Evolutionary conservation across 2,888 invertebrate species (phyloP), one percentile per base, ranked within the genome.

Genomic region (Spatulosminthurus flaviceps): DNA sequence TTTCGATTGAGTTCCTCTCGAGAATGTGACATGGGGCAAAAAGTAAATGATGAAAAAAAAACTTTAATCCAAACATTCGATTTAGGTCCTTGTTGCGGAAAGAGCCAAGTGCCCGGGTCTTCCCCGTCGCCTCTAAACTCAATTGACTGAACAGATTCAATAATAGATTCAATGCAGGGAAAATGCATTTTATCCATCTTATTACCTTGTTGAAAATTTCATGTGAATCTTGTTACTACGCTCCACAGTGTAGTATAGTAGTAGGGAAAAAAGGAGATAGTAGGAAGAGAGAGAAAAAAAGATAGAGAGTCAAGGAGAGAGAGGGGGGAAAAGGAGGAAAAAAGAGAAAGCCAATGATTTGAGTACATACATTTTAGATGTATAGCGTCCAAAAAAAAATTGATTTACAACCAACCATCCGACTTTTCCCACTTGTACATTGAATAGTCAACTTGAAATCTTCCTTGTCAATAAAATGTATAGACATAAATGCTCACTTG

Each of bases 41-140:
- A n/a, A 61, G 75, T 75, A 75, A 75, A 75, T 75, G 75, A 75
- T 60, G 28, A 74, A 72, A 75, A 70, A 75, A n/a, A n/a, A 75
- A 41, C 11, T 34, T n/a, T 75, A 75, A 75, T 75, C 61, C 64
- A 61, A 28, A 75, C 75, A 75, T 75, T 75, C 61, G 34, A 64
- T 75, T 75, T 75, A 29, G 22, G 64, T 21, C 22, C 24, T 21
- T 51, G 34, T 41, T 71, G 70, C 22, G 34, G 70, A 22, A 41
- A 41, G 70, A 21, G 29, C 41, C 28, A 71, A 43, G 24, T 72
- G 26, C 41, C n/a, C 13, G 28, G 26, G 16, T 60, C 24, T 43
- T 28, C 60, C 43, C 73, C 51, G 22, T 42, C 22, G 66, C 42
- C 34, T 66, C 42, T 42, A 76, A 76, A 76, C 76, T 76, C 76